A percentile compares a stretch with the other conserved stretches of the same genome.
Evolutionary conservation across 2,888 invertebrate genomes (phyloP).

Genomic region (Lasioglossum zephyrum): DNA sequence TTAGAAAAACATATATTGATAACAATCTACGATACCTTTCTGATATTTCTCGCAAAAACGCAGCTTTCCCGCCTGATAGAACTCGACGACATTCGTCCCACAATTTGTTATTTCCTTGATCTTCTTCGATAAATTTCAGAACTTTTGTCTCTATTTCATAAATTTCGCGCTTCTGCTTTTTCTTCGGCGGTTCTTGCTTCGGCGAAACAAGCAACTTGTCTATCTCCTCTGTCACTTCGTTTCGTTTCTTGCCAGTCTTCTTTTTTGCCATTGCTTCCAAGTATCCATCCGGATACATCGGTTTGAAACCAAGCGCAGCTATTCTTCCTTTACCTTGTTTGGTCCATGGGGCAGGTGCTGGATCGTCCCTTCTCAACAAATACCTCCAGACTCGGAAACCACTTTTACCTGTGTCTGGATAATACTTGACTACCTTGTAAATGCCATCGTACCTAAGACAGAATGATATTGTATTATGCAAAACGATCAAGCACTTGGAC

Average conservation of each 20-base stretch:
- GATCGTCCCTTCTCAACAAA: slow-evolving; percentile 91
- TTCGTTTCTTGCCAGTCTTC: slow-evolving; percentile 68
- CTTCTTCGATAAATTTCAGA: slow-evolving; percentile 85
- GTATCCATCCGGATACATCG: slow-evolving; percentile 88
- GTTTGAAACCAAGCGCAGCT: slow-evolving; percentile 71
- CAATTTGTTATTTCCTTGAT: slow-evolving; percentile 87
- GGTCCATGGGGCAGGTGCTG: slow-evolving; percentile 92
- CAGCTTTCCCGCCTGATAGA: slow-evolving; percentile 85
- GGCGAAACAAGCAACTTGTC: slow-evolving; percentile 73
- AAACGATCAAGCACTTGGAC: background rate
- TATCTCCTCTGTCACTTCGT: slow-evolving; percentile 54
- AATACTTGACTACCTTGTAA: slow-evolving; percentile 94
- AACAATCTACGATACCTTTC: slow-evolving; percentile 71
- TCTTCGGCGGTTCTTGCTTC: slow-evolving; percentile 77
- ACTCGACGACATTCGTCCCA: slow-evolving; percentile 88
- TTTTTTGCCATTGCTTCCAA: slow-evolving; percentile 75
- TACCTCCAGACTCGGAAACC: slow-evolving; percentile 94
- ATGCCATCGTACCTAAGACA: slow-evolving; percentile 92
- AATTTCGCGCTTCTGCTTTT: slow-evolving; percentile 80
- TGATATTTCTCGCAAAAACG: slow-evolving; percentile 71
- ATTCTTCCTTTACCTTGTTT: slow-evolving; percentile 86
- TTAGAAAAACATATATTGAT: background rate
- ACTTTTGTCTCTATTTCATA: slow-evolving; percentile 84
- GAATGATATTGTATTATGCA: slow-evolving; percentile 45
- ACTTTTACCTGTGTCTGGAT: slow-evolving; percentile 90